phyloP scores from a whole-genome alignment of 2,888 invertebrate species.

The Erpobdella octoculata region DNA sequence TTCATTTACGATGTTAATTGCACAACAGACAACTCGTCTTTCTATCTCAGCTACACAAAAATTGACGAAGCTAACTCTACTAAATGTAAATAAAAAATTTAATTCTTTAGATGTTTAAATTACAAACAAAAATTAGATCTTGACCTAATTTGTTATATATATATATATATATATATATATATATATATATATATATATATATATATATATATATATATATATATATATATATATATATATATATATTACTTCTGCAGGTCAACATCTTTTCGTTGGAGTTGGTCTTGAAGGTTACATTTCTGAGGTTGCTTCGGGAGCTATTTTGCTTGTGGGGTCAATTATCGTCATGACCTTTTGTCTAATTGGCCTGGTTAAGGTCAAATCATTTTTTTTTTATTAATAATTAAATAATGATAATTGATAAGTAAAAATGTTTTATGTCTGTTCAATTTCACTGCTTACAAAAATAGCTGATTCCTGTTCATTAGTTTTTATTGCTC shows the following conservation, averaged over 20 bases:
- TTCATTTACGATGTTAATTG: conserved; percentile 21
- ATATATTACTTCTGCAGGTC: too few relatives aligned
- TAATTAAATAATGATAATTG: too few relatives aligned
- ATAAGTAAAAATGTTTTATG: too few relatives aligned
- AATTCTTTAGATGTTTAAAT: background rate
- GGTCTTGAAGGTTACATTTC: conserved; percentile 23
- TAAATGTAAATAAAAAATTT: conserved; percentile 2
- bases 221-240: too few relatives aligned
- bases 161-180: too few relatives aligned
- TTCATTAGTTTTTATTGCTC: too few relatives aligned
- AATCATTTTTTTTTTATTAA: too few relatives aligned
- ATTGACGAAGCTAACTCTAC: conserved; percentile 26
- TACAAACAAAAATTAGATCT: background rate
- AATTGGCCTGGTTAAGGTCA: conserved; percentile 55
- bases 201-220: too few relatives aligned
- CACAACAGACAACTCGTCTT: background rate
- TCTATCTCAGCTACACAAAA: conserved; percentile 15
- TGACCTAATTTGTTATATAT: too few relatives aligned
- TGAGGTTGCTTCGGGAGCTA: conserved; percentile 52
- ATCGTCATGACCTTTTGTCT: conserved; percentile 54
- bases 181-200: too few relatives aligned
- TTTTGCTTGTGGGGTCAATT: conserved; percentile 54
- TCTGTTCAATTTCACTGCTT: too few relatives aligned
- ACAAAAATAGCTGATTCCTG: too few relatives aligned
- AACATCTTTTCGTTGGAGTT: conserved; percentile 27